phyloP scores from a whole-genome alignment of 2,888 invertebrate species.

The Drosophila borborema region DNA sequence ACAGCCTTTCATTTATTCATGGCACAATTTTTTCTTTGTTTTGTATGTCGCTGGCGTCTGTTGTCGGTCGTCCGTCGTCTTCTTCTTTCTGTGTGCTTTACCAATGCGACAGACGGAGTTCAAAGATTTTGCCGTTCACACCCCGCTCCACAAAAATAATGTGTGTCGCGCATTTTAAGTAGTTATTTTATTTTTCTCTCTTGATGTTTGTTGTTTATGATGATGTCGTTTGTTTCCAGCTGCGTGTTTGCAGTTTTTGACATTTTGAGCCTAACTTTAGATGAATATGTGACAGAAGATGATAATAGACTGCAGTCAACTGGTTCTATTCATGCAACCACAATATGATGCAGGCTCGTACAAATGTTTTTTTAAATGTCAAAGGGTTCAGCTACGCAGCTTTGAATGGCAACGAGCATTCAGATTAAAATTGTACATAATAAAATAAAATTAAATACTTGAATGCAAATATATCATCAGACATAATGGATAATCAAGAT shows the following conservation, averaged over 20 bases:
- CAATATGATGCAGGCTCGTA: background rate
- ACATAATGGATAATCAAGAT: background rate
- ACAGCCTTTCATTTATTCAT: slow-evolving; percentile 59
- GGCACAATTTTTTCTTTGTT: slow-evolving; percentile 40
- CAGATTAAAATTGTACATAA: background rate
- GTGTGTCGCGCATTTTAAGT: slow-evolving; percentile 73
- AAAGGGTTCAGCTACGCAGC: slow-evolving; percentile 23
- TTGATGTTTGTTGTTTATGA: slow-evolving; percentile 16
- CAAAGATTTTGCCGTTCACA: slow-evolving; percentile 66
- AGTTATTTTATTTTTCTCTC: slow-evolving; percentile 33
- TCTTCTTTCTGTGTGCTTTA: slow-evolving; percentile 18
- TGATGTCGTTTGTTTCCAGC: slow-evolving; percentile 29
- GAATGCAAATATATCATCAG: background rate
- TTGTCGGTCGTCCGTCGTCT: background rate
- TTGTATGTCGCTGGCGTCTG: slow-evolving; percentile 50
- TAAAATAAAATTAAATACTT: background rate
- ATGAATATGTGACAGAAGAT: slow-evolving; percentile 59
- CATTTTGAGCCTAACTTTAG: slow-evolving; percentile 54
- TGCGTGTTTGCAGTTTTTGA: slow-evolving; percentile 55
- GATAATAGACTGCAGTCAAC: slow-evolving; percentile 42
- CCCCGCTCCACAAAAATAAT: slow-evolving; percentile 43
- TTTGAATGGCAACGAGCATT: too few relatives aligned
- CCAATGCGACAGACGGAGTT: slow-evolving; percentile 41
- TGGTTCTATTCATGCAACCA: slow-evolving; percentile 27
- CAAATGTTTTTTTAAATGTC: slow-evolving; percentile 19